Conservation (phyloP, 2,113 vertebrate species). For the Ailuropoda melanoleuca region DNA sequence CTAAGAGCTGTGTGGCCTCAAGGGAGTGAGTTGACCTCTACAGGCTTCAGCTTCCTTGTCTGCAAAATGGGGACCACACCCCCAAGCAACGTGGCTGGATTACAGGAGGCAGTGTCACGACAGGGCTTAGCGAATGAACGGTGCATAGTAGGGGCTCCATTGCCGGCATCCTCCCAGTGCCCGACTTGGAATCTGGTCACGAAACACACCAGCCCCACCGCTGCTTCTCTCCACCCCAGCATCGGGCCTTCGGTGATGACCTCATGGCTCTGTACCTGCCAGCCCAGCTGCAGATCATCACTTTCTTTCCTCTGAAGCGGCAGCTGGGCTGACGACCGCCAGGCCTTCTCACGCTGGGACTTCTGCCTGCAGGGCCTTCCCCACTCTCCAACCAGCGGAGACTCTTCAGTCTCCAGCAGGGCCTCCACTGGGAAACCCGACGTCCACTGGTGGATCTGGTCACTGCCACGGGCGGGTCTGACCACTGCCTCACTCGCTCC, state of each 20-base stretch:
- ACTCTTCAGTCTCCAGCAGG: background rate
- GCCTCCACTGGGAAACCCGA: background rate
- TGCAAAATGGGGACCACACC: background rate
- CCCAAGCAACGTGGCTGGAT: background rate
- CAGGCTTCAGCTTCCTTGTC: background rate
- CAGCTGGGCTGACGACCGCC: rapidly evolving
- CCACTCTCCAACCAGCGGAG: background rate
- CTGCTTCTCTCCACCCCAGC: too few relatives aligned
- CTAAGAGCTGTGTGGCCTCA: background rate
- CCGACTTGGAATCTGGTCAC: too few relatives aligned
- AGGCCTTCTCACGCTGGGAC: background rate
- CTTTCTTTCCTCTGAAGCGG: background rate
- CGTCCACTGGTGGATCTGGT: rapidly evolving
- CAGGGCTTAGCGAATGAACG: background rate
- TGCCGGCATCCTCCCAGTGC: background rate
- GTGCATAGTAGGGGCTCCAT: background rate
- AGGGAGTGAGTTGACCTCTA: background rate
- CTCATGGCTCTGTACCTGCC: background rate
- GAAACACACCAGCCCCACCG: rapidly evolving
- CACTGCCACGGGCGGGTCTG: background rate
- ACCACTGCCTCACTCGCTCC: background rate
- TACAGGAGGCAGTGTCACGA: rapidly evolving
- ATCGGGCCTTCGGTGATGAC: background rate
- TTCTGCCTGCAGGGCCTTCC: too few relatives aligned
- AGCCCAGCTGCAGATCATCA: rapidly evolving